Evolutionary conservation across 2,888 invertebrate genomes (phyloP), one percentile per base, ranked within the genome.

Genomic region (Chymomyza procnemis): DNA sequence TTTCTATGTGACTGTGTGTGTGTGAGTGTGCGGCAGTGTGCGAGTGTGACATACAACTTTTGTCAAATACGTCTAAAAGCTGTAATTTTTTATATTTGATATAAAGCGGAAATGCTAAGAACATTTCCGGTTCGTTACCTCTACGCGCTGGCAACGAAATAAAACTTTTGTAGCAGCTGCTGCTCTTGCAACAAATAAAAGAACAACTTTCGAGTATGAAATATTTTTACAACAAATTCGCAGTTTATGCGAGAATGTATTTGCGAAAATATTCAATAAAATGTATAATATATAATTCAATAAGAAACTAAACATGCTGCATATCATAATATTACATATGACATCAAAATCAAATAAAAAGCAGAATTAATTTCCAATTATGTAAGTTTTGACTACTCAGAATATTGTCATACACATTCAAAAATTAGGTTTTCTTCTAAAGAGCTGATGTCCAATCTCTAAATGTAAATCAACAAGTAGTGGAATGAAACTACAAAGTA

Each of bases 71-170:
- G 78, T 80, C 82, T 84, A 86, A 85, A 80, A 88, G 85, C 80
- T 74, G 79, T 74, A 67, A 88, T 81, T 88, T 86, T 77, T 84
- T 83, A 78, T 80, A 76, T 83, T 79, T 79, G 74, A 87, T 85
- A 80, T 76, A 73, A 75, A 83, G 74, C 82, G 87, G 84, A 87
- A 84, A 82, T 84, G 80, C 77, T 78, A 79, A 80, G 77, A 79
- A 81, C 76, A 79, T 88, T 86, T 88, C 84, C 88, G 85, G 84
- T 83, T 87, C 85, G 85, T 82, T 89, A 87, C 81, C 82, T 80
- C 71, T 66, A 55, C 34, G 73, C 79, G 73, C 70, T 61, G 47
- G 60, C 47, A 16, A 50, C 41, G 41, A 54, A 9, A 12, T 16
- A 4, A 6, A 21, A 54, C n/a, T 41, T 12, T 41, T 30, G 30